Percentiles rank a stretch among this genome's conserved stretches.
Conservation (phyloP, 92 coral and sea anemone species). For the Muricea muricata region DNA sequence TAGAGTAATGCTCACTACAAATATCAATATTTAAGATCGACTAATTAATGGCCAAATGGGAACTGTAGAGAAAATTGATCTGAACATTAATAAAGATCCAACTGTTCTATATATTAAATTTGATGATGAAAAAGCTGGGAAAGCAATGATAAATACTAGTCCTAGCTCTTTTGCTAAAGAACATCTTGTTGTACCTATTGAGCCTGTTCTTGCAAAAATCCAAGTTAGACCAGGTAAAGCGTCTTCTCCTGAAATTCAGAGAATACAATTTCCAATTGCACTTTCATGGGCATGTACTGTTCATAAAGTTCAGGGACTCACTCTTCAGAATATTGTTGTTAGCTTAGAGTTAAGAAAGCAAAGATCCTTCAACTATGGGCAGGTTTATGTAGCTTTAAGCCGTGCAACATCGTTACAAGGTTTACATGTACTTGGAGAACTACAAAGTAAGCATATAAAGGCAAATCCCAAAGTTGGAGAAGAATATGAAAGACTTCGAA, state of each 20-base stretch:
- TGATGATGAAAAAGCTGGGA: no score
- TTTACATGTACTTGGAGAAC: conserved; percentile 60
- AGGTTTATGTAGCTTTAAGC: no score
- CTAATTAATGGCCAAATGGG: conserved; percentile 77
- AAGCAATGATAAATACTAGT: conserved; percentile 35
- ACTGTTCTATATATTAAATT: conserved; percentile 50
- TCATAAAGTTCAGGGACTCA: no score
- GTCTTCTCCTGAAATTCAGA: no score
- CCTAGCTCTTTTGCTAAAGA: conserved; percentile 55
- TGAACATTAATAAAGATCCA: conserved; percentile 51
- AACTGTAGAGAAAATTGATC: conserved; percentile 51
- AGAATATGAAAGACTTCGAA: conserved; percentile 38
- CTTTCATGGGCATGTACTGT: no score
- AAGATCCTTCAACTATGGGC: no score
- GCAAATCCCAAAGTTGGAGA: conserved; percentile 46
- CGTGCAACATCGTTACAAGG: conserved; percentile 67
- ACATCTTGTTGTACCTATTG: conserved; percentile 70
- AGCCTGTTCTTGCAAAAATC: conserved; percentile 62
- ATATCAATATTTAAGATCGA: conserved; percentile 35
- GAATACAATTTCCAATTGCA: no score
- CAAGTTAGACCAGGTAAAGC: conserved; percentile 66
- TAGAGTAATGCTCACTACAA: no score
- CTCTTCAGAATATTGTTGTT: no score
- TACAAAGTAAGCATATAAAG: no score
- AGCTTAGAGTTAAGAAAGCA: conserved; percentile 63